Evolutionary conservation across 2,797 vertebrate genomes (phyloP).

Genomic region (Pseudochromis fuscus): DNA sequence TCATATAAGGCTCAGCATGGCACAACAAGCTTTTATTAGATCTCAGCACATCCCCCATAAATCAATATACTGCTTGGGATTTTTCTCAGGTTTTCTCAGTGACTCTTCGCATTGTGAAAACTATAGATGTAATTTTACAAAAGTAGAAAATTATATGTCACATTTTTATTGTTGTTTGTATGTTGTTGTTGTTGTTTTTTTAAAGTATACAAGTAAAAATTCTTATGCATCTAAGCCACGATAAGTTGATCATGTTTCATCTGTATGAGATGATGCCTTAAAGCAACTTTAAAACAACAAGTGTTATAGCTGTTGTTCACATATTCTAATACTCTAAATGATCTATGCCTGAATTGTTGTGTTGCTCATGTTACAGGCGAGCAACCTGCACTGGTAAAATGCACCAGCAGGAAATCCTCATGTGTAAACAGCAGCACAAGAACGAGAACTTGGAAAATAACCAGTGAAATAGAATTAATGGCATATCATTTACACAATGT

Average conservation of each 20-base stretch:
- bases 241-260: too few species aligned
- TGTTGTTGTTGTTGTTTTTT: too few species aligned
- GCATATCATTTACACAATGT: constrained; percentile 4
- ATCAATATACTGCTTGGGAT: constrained; percentile 6
- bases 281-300: neutral
- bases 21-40: constrained; percentile 10
- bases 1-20: constrained; percentile 9
- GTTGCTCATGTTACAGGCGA: neutral
- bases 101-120: too few species aligned
- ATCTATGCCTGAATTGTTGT: neutral
- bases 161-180: too few species aligned
- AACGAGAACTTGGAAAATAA: neutral
- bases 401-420: neutral
- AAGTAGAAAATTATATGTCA: too few species aligned
- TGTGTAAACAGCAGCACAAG: neutral
- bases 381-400: neutral
- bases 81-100: neutral
- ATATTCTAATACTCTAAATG: neutral
- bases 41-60: neutral
- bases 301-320: neutral
- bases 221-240: too few species aligned
- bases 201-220: too few species aligned
- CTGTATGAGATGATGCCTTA: too few species aligned
- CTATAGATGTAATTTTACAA: too few species aligned
- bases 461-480: neutral